Evolutionary conservation across 2,888 invertebrate genomes (phyloP).

Genomic region (Drosophila tripunctata): DNA sequence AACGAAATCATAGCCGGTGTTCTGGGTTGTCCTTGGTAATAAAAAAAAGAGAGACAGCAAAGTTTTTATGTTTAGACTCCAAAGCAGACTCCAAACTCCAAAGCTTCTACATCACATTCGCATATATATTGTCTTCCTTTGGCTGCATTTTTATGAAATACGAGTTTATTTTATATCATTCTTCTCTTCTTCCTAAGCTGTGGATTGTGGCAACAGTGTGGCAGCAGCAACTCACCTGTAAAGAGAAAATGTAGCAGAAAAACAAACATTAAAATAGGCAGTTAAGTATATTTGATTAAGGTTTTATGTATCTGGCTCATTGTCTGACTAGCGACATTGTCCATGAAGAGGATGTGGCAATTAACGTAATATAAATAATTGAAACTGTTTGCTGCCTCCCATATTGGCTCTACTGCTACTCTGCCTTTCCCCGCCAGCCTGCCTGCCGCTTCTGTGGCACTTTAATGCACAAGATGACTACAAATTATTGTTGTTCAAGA

Average conservation of each 20-base stretch:
- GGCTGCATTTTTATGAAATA: constrained; percentile 63
- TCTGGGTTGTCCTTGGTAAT: constrained; percentile 66
- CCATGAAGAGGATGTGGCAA: constrained; percentile 40
- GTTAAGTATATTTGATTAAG: constrained; percentile 71
- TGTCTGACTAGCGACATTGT: constrained; percentile 42
- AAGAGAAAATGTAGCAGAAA: constrained; percentile 63
- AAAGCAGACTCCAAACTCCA: constrained; percentile 4
- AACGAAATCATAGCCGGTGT: constrained; percentile 11
- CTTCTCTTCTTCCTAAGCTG: constrained; percentile 11
- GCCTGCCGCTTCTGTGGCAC: constrained; percentile 14
- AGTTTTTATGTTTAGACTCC: constrained; percentile 44
- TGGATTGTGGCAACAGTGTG: constrained; percentile 32
- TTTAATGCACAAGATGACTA: constrained; percentile 7
- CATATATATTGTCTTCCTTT: constrained; percentile 21
- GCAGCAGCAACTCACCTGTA: constrained; percentile 68
- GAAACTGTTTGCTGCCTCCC: constrained; percentile 35
- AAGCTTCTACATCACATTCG: constrained; percentile 32
- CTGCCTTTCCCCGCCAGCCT: neutral
- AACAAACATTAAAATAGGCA: constrained; percentile 71
- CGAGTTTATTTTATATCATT: constrained; percentile 29
- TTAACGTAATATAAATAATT: constrained; percentile 60
- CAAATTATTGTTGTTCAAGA: neutral
- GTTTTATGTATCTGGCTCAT: constrained; percentile 56
- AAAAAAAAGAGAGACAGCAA: constrained; percentile 45
- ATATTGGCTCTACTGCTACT: neutral